phyloP scores from a whole-genome alignment of 1,140 invertebrate genomes.

The Megathymus violae region DNA sequence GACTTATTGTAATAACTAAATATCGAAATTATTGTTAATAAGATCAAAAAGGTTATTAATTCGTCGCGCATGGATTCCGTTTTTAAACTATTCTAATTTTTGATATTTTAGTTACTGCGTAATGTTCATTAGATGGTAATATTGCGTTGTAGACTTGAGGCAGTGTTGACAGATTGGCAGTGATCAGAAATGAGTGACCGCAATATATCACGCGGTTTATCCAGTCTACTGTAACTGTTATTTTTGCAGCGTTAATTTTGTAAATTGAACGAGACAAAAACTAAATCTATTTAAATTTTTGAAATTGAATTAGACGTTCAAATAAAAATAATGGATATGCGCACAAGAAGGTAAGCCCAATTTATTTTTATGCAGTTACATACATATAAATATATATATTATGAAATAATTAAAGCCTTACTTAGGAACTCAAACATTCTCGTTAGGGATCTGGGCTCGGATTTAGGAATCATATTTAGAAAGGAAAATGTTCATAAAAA shows the following conservation, averaged over 20 bases:
- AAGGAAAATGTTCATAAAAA: too few species aligned
- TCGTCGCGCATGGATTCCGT: not conserved
- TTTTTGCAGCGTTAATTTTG: not conserved
- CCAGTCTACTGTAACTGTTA: not conserved
- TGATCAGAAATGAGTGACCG: constrained; percentile 57
- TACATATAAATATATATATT: too few species aligned
- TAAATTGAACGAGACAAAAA: not conserved
- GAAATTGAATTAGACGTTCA: not conserved
- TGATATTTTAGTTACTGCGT: not conserved
- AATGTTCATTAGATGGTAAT: not conserved
- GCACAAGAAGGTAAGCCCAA: not conserved
- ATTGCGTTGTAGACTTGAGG: constrained; percentile 7
- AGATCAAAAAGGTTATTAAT: constrained; percentile 26
- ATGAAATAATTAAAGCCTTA: too few species aligned
- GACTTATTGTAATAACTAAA: constrained; percentile 52
- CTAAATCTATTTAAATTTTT: too few species aligned
- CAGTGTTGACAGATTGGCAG: constrained; percentile 65
- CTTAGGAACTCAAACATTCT: too few species aligned
- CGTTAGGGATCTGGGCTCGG: too few species aligned
- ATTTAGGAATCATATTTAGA: too few species aligned
- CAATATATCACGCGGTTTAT: constrained; percentile 41
- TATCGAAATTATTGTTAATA: constrained; percentile 44
- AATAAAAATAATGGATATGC: not conserved
- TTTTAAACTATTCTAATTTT: not conserved
- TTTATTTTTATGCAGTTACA: not conserved